Evolutionary conservation across 1,140 invertebrate species (phyloP), one percentile per base, ranked within the genome.

Genomic region (Halictus rubicundus): DNA sequence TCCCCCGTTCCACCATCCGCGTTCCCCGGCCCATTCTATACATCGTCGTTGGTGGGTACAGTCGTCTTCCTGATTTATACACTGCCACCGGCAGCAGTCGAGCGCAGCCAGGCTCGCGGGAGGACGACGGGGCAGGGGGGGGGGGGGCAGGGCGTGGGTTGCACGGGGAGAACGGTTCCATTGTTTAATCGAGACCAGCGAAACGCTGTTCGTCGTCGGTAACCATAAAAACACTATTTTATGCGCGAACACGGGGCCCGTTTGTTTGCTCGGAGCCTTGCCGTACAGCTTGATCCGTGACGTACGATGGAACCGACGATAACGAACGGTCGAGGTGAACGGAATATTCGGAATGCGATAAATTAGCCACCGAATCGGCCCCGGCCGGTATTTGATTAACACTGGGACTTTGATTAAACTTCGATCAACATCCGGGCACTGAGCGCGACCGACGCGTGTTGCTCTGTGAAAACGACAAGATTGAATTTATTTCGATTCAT

Each of bases 51-150:
- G 87, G 87, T 88, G 85, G 88, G 87, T 91, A 89, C 88, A 88
- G 87, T 90, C 89, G 88, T 92, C 90, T 90, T 92, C 86, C 89
- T 92, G 91, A 92, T 92, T 92, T 92, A 91, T 92, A 91, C 84
- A 91, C 91, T 91, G 90, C 90, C 90, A 92, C 89, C 86, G 87
- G 80, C 90, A 89, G 85, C 88, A 89, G 90, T 87, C 83, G 83
- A 88, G 76, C 84, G 72, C 27, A 54, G 76, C 49, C 49, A 65
- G 68, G 57, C 32, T 46, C 59, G 54, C 37, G 19, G 37, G 19
- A 10, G 27, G 57, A n/a, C 16, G 27, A 42, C 64, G n/a, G 19
- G 54, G 86, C 82, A 83, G 84, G 63, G 16, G 49, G 16, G 3
- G 16, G 16, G 2, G 49, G 16, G 42, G n/a, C 42, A 39, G 42